phyloP scores from a whole-genome alignment of 2,888 invertebrate genomes.

The Aquatica leii region DNA sequence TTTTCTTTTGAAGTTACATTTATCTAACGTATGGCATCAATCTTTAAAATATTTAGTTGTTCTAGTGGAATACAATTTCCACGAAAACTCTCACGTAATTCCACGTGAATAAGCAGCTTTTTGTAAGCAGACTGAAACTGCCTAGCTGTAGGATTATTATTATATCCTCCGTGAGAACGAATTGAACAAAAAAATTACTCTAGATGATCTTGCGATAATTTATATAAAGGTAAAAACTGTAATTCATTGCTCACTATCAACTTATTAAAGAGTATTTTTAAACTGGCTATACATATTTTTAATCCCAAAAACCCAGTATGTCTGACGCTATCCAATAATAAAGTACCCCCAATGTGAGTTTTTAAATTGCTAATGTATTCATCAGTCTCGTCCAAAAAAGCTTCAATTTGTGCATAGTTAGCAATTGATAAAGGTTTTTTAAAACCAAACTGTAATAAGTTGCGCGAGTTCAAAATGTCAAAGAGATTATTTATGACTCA shows the following conservation, averaged over 20 bases:
- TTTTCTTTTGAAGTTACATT: too few species aligned
- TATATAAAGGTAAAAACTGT: neutral
- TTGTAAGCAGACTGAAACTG: neutral
- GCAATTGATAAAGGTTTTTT: neutral
- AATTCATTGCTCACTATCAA: neutral
- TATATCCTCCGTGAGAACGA: neutral
- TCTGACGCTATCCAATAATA: neutral
- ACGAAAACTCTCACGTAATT: neutral
- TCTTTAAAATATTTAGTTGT: too few species aligned
- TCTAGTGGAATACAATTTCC: too few species aligned
- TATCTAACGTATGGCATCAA: too few species aligned
- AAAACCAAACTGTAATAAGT: neutral
- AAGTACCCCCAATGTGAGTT: neutral
- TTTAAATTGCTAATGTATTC: neutral
- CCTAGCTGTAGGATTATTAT: neutral
- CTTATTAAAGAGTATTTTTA: neutral
- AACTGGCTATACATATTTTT: neutral
- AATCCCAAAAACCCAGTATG: conserved; percentile 2
- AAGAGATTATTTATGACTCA: neutral
- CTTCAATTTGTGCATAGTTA: neutral
- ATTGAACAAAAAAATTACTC: conserved; percentile 1
- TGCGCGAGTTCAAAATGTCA: neutral
- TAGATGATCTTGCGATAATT: neutral
- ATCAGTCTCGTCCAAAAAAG: neutral
- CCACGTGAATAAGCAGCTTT: neutral